A percentile compares a stretch with the other conserved stretches of the same genome.
Conservation (phyloP, 2,113 vertebrate species). For the Vicugna pacos region DNA sequence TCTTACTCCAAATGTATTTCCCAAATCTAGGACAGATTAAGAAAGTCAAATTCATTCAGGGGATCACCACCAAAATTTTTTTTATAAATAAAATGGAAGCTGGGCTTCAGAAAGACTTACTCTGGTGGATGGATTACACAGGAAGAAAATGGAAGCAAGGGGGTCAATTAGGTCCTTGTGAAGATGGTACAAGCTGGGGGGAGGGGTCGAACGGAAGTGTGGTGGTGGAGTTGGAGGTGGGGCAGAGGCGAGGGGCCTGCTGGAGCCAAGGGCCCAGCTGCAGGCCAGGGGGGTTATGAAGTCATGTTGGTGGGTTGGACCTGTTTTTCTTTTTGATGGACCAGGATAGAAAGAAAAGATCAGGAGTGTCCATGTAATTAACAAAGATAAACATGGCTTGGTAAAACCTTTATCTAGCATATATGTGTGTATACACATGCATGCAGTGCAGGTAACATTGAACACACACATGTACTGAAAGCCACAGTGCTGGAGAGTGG, state of each 20-base stretch:
- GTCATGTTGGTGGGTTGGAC: neutral
- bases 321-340: neutral
- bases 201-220: accelerated
- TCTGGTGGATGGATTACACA: no score
- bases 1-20: neutral
- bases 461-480: neutral
- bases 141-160: neutral
- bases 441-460: neutral
- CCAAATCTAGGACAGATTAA: neutral
- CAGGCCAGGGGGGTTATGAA: neutral
- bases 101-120: neutral
- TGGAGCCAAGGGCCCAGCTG: accelerated
- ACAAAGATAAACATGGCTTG: neutral
- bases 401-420: neutral
- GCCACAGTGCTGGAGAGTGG: neutral
- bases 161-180: neutral
- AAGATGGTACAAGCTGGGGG: neutral
- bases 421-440: no score
- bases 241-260: neutral
- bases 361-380: neutral
- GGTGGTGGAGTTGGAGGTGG: accelerated
- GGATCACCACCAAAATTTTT: neutral
- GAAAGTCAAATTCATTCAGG: neutral
- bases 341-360: neutral
- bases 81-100: neutral